Base-by-base conservation (phyloP, 2,888 invertebrate species). In the Arctia plantaginis region DNA sequence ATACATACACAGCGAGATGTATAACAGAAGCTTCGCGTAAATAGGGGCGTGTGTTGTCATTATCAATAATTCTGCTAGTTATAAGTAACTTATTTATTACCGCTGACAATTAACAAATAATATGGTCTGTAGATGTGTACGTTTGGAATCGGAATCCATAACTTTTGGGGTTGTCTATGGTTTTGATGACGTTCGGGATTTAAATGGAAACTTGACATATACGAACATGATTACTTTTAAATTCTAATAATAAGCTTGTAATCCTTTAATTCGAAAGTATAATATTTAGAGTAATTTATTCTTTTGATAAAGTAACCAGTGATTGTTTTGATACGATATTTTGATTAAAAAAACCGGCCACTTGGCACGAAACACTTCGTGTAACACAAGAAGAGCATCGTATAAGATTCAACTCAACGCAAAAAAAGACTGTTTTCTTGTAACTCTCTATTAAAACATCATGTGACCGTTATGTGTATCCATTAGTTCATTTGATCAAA, bases 11-110 rank as follows among this genome's bases (percentile, higher is more conserved):
- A 69, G 30, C 62, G 30, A 62, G 62, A 30, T 62, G 30, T 62
- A 18, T 62, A 62, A 30, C 62, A 30, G 18, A 62, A 27, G n/a
- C 55, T 27, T 69, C 13, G 12, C 62, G 27, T 62, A 44, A 62
- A 62, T 44, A 70, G 70, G 70, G 70, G 70, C 62, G 62, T 70
- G 70, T 70, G 70, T 70, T 62, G 27, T 44, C 30, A 33, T 13
- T 47, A 12, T 10, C 12, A 27, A 33, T 47, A 33, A 67, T 67
- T 67, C 44, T 67, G 23, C 41, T 30, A 8, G 44, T n/a, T 67
- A 47, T 30, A 62, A 62, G 7, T 30, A 30, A 1, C 30, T 62
- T 1, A 59, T 62, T 62, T 62, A 30, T 30, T 30, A 62, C 30
- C 18, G 18, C 18, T 62, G 62, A 18, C 30, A 62, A 62, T 62